Conservation (phyloP, 2,113 vertebrate species). For the Barbus barbus region DNA sequence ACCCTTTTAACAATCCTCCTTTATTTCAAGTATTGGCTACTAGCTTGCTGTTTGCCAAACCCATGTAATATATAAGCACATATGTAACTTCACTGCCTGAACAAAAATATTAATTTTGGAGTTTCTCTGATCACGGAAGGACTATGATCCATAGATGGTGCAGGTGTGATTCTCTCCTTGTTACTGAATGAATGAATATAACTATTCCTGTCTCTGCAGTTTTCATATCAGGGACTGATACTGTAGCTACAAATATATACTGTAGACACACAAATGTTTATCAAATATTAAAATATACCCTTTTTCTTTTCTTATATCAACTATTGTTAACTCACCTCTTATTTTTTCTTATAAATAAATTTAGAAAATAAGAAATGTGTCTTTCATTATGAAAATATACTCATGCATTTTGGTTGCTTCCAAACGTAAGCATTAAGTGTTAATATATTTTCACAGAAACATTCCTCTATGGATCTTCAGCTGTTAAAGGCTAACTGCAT, state of each 20-base stretch:
- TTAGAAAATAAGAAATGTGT: constrained; percentile 33
- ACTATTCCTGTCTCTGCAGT: constrained; percentile 44
- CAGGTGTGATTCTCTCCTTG: constrained; percentile 38
- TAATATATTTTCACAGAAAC: background rate
- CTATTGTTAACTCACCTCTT: constrained; percentile 43
- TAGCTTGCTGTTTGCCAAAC: constrained; percentile 29
- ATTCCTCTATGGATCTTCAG: background rate
- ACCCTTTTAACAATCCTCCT: background rate
- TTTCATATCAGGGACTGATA: constrained; percentile 55
- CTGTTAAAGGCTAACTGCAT: background rate
- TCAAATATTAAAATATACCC: constrained; percentile 44
- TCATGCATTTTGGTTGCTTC: background rate
- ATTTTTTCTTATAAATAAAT: constrained; percentile 56
- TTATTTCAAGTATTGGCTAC: constrained; percentile 17
- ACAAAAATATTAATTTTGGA: constrained; percentile 29
- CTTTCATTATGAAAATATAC: constrained; percentile 1
- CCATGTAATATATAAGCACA: constrained; percentile 53
- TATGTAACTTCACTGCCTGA: constrained; percentile 50
- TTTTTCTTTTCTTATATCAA: constrained; percentile 47
- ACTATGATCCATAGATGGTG: constrained; percentile 32
- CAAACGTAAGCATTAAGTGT: background rate
- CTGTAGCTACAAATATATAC: constrained; percentile 54
- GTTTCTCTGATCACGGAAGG: constrained; percentile 37
- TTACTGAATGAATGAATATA: constrained; percentile 33
- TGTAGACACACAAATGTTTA: constrained; percentile 50